A percentile compares a stretch with the other conserved stretches of the same genome.
These are phyloP conservation scores for Synergus gifuensis DNA, from an alignment of 2,888 invertebrate species.

Conservation along the genomic window DNA sequence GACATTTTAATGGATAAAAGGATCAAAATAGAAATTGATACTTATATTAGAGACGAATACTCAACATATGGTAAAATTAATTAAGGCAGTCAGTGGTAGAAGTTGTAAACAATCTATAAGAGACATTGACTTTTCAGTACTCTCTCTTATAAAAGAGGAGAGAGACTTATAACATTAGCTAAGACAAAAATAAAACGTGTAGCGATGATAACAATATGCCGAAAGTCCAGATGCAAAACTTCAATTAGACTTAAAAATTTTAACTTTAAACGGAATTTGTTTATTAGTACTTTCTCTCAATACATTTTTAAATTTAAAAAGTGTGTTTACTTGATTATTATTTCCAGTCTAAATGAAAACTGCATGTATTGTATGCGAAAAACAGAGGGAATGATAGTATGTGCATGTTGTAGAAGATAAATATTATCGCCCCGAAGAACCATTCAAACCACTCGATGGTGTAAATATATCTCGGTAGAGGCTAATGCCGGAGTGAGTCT, in stretches of 20 bases:
- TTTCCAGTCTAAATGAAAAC: conserved; percentile 17
- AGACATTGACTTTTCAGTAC: conserved; percentile 27
- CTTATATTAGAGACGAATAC: background rate
- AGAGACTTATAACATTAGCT: conserved; percentile 32
- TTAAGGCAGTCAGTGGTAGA: conserved; percentile 1
- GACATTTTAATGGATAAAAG: background rate
- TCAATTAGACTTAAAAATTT: too few relatives aligned
- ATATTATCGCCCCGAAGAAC: conserved; percentile 62
- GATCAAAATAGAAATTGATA: background rate
- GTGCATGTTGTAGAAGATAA: conserved; percentile 58
- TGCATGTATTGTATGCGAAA: conserved; percentile 14
- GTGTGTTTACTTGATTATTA: conserved; percentile 16
- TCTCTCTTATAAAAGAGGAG: conserved; percentile 10
- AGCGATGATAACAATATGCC: conserved; percentile 43
- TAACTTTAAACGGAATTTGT: too few relatives aligned
- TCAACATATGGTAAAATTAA: conserved; percentile 44
- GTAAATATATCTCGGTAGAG: conserved; percentile 63
- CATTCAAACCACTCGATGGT: conserved; percentile 66
- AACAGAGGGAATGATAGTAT: conserved; percentile 34
- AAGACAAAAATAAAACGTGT: conserved; percentile 46
- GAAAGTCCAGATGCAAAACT: background rate
- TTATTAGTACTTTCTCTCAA: background rate
- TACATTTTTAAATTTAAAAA: background rate
- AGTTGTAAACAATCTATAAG: conserved; percentile 30
- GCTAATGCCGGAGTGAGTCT: conserved; percentile 46